A percentile compares a stretch with the other conserved stretches of the same genome.
Evolutionary conservation across 2,888 invertebrate genomes (phyloP).

Genomic region (Rhamnusium bicolor): DNA sequence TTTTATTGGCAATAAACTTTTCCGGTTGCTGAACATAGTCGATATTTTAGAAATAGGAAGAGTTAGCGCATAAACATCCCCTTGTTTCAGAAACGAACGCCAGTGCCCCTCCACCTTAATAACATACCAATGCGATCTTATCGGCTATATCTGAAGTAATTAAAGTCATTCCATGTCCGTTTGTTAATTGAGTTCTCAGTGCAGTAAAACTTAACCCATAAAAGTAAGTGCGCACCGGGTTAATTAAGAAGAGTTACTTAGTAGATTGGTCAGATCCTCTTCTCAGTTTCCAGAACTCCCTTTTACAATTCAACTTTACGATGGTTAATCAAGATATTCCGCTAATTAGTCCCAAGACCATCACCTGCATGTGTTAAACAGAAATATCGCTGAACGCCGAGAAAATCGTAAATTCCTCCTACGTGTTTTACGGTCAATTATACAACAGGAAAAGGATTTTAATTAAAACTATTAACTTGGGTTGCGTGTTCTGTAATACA

Average conservation of each 20-base stretch:
- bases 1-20: conserved; percentile 12
- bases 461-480: conserved; percentile 5
- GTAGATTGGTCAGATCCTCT: conserved; percentile 48
- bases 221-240: conserved; percentile 63
- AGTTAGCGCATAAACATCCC: not conserved
- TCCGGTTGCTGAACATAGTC: not conserved
- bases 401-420: conserved; percentile 36
- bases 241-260: conserved; percentile 62
- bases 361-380: conserved; percentile 43
- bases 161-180: conserved; percentile 58
- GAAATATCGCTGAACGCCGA: conserved; percentile 19
- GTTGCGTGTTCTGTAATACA: conserved; percentile 3
- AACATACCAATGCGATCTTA: conserved; percentile 14
- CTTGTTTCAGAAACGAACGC: conserved; percentile 9
- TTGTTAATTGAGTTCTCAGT: conserved; percentile 65
- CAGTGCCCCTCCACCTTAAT: not conserved
- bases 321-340: conserved; percentile 56
- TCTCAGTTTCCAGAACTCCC: conserved; percentile 44
- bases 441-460: not conserved
- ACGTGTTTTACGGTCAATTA: conserved; percentile 19
- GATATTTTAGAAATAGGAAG: not conserved
- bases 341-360: conserved; percentile 47
- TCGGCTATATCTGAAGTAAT: conserved; percentile 54
- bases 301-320: conserved; percentile 60
- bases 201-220: conserved; percentile 65